Conservation (phyloP, 2,797 vertebrate species). For the Epinephelus coioides region DNA sequence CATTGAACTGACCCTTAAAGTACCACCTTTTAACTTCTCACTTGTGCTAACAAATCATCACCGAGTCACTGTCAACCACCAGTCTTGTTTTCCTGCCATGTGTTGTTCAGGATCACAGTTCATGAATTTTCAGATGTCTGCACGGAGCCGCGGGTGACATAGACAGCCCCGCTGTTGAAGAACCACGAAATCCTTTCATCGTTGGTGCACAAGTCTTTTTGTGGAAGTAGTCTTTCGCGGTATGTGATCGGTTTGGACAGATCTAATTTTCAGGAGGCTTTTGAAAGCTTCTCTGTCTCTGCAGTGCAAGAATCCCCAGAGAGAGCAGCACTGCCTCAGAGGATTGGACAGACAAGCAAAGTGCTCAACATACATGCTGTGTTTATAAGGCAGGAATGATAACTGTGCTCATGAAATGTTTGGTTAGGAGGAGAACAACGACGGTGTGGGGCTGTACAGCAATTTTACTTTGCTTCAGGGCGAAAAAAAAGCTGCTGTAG, state of each 20-base stretch:
- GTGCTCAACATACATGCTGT: conserved; percentile 9
- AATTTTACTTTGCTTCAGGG: conserved; percentile 39
- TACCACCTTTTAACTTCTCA: neutral
- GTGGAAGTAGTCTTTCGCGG: conserved; percentile 9
- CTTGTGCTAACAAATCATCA: neutral
- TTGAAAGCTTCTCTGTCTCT: conserved; percentile 47
- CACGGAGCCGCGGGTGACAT: neutral
- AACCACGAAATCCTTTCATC: conserved; percentile 30
- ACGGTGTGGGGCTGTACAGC: conserved; percentile 14
- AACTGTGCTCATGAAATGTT: conserved; percentile 32
- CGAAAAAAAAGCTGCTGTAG: conserved; percentile 42
- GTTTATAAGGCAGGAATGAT: conserved; percentile 37
- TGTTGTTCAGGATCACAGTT: conserved; percentile 26
- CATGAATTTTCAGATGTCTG: conserved; percentile 18
- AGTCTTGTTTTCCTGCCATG: conserved; percentile 1
- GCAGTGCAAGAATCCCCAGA: conserved; percentile 36
- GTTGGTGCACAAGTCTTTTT: conserved; percentile 2
- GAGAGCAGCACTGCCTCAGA: conserved; percentile 45
- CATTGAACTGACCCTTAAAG: neutral
- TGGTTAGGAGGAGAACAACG: conserved; percentile 45
- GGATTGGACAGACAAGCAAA: conserved; percentile 50
- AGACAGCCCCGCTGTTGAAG: neutral
- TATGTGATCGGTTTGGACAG: conserved; percentile 52
- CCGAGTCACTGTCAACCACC: conserved; percentile 3
- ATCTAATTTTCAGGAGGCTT: conserved; percentile 63